These are phyloP conservation scores for Campoplex nolae DNA, from an alignment of 2,888 invertebrate species.

Conservation along the genomic window DNA sequence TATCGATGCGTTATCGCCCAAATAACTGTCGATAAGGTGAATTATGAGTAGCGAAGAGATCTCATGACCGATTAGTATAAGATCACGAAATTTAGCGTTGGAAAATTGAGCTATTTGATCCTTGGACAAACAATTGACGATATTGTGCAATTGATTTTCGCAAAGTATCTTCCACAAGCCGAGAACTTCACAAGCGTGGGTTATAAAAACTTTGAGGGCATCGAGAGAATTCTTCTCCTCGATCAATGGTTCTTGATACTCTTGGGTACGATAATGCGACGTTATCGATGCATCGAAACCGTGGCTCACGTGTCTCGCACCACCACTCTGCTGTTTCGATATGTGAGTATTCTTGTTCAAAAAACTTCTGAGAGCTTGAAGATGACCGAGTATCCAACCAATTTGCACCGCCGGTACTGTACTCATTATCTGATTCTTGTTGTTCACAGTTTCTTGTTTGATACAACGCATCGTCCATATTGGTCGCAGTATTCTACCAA, in stretches of 20 bases:
- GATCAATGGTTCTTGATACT: conserved; percentile 82
- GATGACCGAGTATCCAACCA: conserved; percentile 89
- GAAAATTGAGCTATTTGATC: conserved; percentile 87
- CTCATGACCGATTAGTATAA: conserved; percentile 92
- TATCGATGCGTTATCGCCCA: conserved; percentile 97
- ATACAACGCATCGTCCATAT: conserved; percentile 95
- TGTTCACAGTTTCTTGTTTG: conserved; percentile 84
- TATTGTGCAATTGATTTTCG: conserved; percentile 95
- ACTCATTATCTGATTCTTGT: conserved; percentile 79
- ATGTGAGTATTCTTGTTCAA: conserved; percentile 89
- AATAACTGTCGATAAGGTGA: conserved; percentile 94
- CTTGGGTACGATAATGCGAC: conserved; percentile 71
- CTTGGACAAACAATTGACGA: conserved; percentile 89
- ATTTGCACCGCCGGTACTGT: conserved; percentile 79
- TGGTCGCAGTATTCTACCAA: conserved; percentile 94
- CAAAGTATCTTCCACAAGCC: conserved; percentile 97
- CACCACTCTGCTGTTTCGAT: conserved; percentile 79
- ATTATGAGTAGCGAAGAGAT: conserved; percentile 92
- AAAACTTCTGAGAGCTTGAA: conserved; percentile 91
- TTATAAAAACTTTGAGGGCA: conserved; percentile 90
- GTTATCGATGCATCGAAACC: conserved; percentile 79
- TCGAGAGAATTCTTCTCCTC: conserved; percentile 92
- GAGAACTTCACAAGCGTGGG: conserved; percentile 94
- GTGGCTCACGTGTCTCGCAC: conserved; percentile 75
- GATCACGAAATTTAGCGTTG: conserved; percentile 88